Percentiles rank a stretch among this genome's conserved stretches.
phyloP scores from a whole-genome alignment of 2,113 vertebrate genomes.

The Eptatretus burgeri region DNA sequence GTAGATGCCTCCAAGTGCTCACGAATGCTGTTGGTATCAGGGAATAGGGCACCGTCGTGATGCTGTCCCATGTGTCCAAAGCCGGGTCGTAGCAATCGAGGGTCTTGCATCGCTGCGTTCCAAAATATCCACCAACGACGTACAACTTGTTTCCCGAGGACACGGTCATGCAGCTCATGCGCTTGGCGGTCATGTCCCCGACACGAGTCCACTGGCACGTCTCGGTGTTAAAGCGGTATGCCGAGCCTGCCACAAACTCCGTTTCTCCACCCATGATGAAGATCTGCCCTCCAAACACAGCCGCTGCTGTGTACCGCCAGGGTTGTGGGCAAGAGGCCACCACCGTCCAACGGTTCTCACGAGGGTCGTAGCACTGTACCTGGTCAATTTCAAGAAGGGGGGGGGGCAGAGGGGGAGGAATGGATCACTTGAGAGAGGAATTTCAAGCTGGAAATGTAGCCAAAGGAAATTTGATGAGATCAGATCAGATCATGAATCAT shows the following conservation, averaged over 20 bases:
- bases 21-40: slow-evolving; percentile 82
- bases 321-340: slow-evolving; percentile 63
- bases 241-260: slow-evolving; percentile 53
- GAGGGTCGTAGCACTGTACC: slow-evolving; percentile 50
- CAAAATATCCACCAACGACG: slow-evolving; percentile 73
- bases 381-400: background rate
- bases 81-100: slow-evolving; percentile 75
- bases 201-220: slow-evolving; percentile 54
- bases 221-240: slow-evolving; percentile 72
- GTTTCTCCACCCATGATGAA: slow-evolving; percentile 93
- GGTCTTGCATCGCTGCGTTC: slow-evolving; percentile 68
- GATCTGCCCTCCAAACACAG: slow-evolving; percentile 67
- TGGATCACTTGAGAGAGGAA: background rate
- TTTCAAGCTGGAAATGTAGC: too few species aligned
- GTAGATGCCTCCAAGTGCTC: slow-evolving; percentile 83
- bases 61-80: slow-evolving; percentile 56
- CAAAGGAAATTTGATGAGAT: too few species aligned
- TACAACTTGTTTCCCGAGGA: slow-evolving; percentile 79
- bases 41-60: slow-evolving; percentile 76
- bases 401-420: background rate
- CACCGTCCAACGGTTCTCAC: slow-evolving; percentile 48
- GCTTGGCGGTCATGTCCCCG: slow-evolving; percentile 76
- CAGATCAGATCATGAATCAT: too few species aligned
- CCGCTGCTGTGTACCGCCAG: slow-evolving; percentile 63
- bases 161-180: slow-evolving; percentile 74